Evolutionary conservation across 2,888 invertebrate genomes (phyloP).

Genomic region (Eupelmus urozonus): DNA sequence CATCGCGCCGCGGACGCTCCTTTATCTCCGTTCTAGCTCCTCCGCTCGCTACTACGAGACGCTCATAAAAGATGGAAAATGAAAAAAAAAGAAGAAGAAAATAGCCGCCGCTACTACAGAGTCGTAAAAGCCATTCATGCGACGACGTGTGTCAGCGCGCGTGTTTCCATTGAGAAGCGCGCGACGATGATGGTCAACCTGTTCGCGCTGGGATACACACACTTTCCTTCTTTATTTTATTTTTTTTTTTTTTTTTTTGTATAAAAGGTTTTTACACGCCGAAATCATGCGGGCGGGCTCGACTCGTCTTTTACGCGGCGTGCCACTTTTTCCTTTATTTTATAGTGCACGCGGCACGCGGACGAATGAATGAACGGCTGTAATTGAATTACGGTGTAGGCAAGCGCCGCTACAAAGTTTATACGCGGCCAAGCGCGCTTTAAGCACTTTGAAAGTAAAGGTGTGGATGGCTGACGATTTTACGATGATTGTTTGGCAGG

Average conservation of each 20-base stretch:
- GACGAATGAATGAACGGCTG: slow-evolving; percentile 36
- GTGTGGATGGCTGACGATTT: no score
- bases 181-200: slow-evolving; percentile 41
- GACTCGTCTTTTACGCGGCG: slow-evolving; percentile 21
- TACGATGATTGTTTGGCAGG: no score
- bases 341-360: slow-evolving; percentile 11
- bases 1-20: slow-evolving; percentile 61
- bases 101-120: slow-evolving; percentile 29
- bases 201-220: slow-evolving; percentile 7
- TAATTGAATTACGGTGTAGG: slow-evolving; percentile 43
- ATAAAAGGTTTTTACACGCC: slow-evolving; percentile 30
- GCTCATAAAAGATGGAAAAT: slow-evolving; percentile 67
- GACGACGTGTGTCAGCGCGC: slow-evolving; percentile 13
- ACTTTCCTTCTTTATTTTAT: neutral
- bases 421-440: neutral
- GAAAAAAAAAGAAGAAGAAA: slow-evolving; percentile 20
- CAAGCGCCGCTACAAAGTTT: neutral
- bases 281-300: slow-evolving; percentile 19
- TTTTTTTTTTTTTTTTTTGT: slow-evolving; percentile 21
- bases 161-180: slow-evolving; percentile 37
- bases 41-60: slow-evolving; percentile 23
- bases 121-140: slow-evolving; percentile 75
- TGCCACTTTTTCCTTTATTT: slow-evolving; percentile 33
- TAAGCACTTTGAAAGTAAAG: neutral
- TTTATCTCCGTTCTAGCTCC: neutral